Evolutionary conservation across 2,888 invertebrate species (phyloP), one percentile per base, ranked within the genome.

Genomic region (Corythucha ciliata): DNA sequence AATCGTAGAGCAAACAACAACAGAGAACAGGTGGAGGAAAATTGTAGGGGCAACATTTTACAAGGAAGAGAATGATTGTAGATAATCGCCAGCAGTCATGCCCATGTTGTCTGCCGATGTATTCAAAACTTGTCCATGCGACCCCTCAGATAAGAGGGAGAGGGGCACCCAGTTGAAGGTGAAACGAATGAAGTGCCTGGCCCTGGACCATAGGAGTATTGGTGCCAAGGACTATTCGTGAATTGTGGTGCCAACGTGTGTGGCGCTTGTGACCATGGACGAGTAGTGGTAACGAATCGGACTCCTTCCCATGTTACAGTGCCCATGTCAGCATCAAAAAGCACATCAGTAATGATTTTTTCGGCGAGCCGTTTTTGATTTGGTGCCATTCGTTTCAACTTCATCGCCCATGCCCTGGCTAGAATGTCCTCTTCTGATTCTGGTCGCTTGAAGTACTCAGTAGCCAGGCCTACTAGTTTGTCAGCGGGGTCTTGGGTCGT

Each of bases 181-280:
- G 33, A 14, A 33, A 33, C 33, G 16, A 14, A 33, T 33, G 33
- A 33, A 16, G 33, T 33, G 33, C 33, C 33, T 33, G 33, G 33
- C 14, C 33, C 33, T 33, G 33, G 33, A 33, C 33, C 33, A 33
- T 33, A 33, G 33, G 33, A 33, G 33, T 33, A 33, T 33, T n/a
- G 33, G 14, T 33, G 33, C 33, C 33, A 33, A 33, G 33, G n/a
- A 16, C 33, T 33, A 33, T 33, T 33, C 33, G 16, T 33, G 33
- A 16, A 14, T 33, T 33, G 33, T 33, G 33, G 33, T 33, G 33
- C 14, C 33, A 33, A 14, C 16, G 16, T 33, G 33, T 33, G n/a
- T 33, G 16, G 14, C 16, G 14, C 16, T 33, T n/a, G 33, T 16
- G 33, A n/a, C n/a, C n/a, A n/a, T n/a, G n/a, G n/a, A n/a, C n/a